Evolutionary conservation across 2,888 invertebrate genomes (phyloP).

Genomic region (Calameuta filiformis): DNA sequence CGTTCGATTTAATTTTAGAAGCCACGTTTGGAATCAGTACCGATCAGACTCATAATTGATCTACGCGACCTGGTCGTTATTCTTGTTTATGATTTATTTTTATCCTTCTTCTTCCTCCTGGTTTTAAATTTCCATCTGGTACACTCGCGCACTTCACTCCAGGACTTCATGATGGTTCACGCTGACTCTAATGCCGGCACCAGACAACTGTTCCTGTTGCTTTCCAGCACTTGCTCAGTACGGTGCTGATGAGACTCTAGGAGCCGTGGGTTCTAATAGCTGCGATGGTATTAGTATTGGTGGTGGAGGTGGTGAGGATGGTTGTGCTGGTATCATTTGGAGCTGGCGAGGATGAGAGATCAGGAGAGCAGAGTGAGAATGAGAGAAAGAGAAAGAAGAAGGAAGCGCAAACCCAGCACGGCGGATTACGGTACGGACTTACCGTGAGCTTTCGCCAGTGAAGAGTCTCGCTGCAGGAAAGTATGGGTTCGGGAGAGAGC

Average conservation of each 20-base stretch:
- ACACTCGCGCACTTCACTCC: slow-evolving; percentile 3
- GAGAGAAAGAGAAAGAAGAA: slow-evolving; percentile 21
- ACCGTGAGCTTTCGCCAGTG: slow-evolving; percentile 44
- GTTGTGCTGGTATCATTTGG: slow-evolving; percentile 23
- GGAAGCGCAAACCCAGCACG: background rate
- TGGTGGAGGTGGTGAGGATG: slow-evolving; percentile 28
- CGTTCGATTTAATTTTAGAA: background rate
- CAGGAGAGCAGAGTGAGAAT: background rate
- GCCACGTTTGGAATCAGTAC: background rate
- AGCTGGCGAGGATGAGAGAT: background rate
- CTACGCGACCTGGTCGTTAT: background rate
- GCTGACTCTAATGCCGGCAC: background rate
- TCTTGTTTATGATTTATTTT: background rate
- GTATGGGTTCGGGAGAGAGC: slow-evolving; percentile 38
- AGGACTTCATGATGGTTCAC: background rate
- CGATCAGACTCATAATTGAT: background rate
- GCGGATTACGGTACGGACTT: slow-evolving; percentile 33
- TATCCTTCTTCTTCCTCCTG: background rate
- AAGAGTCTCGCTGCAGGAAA: slow-evolving; percentile 42
- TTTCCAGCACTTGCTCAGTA: background rate
- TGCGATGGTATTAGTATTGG: slow-evolving; percentile 22
- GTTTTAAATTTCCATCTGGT: background rate
- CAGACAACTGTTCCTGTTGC: background rate
- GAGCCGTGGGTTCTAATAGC: background rate
- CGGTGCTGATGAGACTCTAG: background rate